Evolutionary conservation across 2,797 vertebrate species (phyloP).

Genomic region (Sebastes glaucus): DNA sequence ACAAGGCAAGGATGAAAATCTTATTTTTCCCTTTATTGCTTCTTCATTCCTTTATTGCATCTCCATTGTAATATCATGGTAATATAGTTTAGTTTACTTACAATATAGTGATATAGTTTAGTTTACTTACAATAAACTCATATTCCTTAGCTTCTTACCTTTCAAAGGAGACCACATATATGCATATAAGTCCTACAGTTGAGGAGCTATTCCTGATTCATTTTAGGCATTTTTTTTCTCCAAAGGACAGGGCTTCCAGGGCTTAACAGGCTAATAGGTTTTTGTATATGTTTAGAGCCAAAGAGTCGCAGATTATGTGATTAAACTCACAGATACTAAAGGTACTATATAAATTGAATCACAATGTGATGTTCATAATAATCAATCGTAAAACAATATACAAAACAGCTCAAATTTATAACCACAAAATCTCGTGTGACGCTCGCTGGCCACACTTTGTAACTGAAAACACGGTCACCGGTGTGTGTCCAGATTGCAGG

Average conservation of each 20-base stretch:
- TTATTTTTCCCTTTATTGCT: neutral
- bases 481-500: constrained; percentile 22
- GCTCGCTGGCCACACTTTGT: neutral
- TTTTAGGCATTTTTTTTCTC: neutral
- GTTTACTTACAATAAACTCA: neutral
- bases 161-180: neutral
- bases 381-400: neutral
- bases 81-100: neutral
- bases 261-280: neutral
- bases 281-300: neutral
- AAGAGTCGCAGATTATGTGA: neutral
- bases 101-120: neutral
- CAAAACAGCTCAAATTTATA: neutral
- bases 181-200: neutral
- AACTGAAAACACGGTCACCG: neutral
- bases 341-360: too few species aligned
- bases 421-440: neutral
- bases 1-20: neutral
- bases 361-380: neutral
- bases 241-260: too few species aligned
- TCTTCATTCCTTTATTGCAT: neutral
- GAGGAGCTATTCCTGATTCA: neutral
- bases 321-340: neutral
- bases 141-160: neutral
- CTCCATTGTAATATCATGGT: neutral